Evolutionary conservation across 2,888 invertebrate species (phyloP).

Genomic region (Petrophora chlorosata): DNA sequence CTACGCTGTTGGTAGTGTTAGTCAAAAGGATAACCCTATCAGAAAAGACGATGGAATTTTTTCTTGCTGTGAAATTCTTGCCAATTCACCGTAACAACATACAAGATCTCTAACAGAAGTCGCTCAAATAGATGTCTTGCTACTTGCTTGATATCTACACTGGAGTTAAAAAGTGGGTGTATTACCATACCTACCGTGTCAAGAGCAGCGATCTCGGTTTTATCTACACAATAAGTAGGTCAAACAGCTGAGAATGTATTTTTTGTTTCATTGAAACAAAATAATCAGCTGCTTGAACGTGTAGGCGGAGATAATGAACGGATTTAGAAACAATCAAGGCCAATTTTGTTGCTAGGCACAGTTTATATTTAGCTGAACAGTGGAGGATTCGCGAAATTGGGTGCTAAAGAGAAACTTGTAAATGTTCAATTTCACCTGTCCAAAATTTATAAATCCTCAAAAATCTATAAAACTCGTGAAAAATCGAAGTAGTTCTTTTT

Average conservation of each 20-base stretch:
- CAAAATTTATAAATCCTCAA: not conserved
- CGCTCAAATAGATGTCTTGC: too few species aligned
- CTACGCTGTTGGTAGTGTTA: too few species aligned
- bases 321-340: constrained; percentile 25
- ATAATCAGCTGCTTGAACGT: constrained; percentile 12
- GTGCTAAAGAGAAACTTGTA: not conserved
- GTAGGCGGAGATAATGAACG: constrained; percentile 20
- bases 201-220: constrained; percentile 17
- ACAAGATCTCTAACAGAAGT: too few species aligned
- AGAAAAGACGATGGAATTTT: too few species aligned
- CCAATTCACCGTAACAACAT: too few species aligned
- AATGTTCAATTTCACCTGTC: too few species aligned
- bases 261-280: constrained; percentile 18
- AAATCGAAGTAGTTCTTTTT: too few species aligned
- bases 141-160: too few species aligned
- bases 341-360: constrained; percentile 22
- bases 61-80: too few species aligned
- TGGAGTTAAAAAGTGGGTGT: constrained; percentile 4
- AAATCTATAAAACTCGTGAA: not conserved
- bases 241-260: constrained; percentile 19
- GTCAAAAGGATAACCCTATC: too few species aligned
- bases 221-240: constrained; percentile 20
- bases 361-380: constrained; percentile 6
- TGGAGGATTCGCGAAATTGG: not conserved
- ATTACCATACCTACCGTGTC: constrained; percentile 14